phyloP scores from a whole-genome alignment of 2,797 vertebrate genomes.

The Onychomys arenicola region DNA sequence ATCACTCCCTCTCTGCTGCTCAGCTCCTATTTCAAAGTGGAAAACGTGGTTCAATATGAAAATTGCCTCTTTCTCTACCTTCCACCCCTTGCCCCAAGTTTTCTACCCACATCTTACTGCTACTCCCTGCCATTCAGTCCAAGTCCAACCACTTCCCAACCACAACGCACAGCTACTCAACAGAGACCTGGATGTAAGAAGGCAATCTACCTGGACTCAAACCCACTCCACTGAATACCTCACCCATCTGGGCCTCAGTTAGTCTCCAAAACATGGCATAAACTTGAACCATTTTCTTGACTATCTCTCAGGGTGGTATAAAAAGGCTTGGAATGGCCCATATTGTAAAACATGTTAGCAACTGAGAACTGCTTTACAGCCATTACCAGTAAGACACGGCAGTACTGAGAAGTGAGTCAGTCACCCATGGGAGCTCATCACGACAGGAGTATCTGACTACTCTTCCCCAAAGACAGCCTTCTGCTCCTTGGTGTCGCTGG shows the following conservation, averaged over 20 bases:
- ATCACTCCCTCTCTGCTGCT: neutral
- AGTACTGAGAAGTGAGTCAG: neutral
- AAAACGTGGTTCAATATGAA: neutral
- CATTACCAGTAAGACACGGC: neutral
- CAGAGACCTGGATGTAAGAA: neutral
- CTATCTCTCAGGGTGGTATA: neutral
- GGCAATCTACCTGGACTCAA: neutral
- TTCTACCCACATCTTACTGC: too few species aligned
- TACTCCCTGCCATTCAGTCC: too few species aligned
- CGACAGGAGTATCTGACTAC: accelerated
- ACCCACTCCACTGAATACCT: neutral
- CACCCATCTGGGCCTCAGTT: neutral
- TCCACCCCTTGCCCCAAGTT: neutral
- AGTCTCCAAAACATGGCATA: neutral
- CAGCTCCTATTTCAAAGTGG: neutral
- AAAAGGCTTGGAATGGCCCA: neutral
- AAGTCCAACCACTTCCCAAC: accelerated
- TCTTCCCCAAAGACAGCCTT: neutral
- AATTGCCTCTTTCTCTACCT: neutral
- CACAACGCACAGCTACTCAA: neutral
- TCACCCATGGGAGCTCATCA: neutral
- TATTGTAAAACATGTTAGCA: neutral
- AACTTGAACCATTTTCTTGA: neutral
- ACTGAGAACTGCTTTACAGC: neutral
- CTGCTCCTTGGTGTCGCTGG: neutral